Base-by-base conservation (phyloP, 1,140 invertebrate species). In the Coboldia fuscipes region DNA sequence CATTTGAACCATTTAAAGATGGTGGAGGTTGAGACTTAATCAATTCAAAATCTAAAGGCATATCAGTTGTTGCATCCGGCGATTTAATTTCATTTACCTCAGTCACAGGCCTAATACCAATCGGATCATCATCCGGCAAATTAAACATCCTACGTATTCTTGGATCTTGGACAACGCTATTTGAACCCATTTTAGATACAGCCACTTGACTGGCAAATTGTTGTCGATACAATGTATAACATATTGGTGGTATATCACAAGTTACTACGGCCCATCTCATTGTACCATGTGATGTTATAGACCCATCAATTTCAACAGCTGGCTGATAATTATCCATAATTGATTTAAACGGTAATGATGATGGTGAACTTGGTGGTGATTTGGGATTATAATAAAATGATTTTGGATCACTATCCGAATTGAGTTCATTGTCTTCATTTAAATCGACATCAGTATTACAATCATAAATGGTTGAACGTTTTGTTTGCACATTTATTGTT, bases 221-320 rank as follows among this genome's bases (percentile, higher is more conserved):
- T 10, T 60, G 56, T 45, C 66, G 66, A 41, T 65, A 60, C 13
- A 65, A 53, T 10, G 67, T 66, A 45, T 69, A 66, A 3, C 57
- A 41, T 26, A 62, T 35, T 50, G 50, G 43, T 38, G 46, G 3
- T 27, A n/a, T 27, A 10, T 7, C 5, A 27, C 4, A 12, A 27
- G 24, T 27, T 35, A 4, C 13, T 21, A 30, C 18, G 14, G 21
- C 7, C 12, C 9, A 85, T 2, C 53, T 41, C 20, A 82, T 70
- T 1, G 72, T 74, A 0, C 70, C 66, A 56, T 85, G 80, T 31
- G 72, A 75, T 19, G 67, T 69, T 20, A 80, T 63, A 9, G 77
- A 80, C 5, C 75, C 81, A 46, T 84, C 74, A 35, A 88, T 84
- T 59, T 86, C 81, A 1, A 70, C 79, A 20, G 81, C 80, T 2